Evolutionary conservation across 2,797 vertebrate species (phyloP), one percentile per base, ranked within the genome.

Genomic region (Pseudochaenichthys georgianus): DNA sequence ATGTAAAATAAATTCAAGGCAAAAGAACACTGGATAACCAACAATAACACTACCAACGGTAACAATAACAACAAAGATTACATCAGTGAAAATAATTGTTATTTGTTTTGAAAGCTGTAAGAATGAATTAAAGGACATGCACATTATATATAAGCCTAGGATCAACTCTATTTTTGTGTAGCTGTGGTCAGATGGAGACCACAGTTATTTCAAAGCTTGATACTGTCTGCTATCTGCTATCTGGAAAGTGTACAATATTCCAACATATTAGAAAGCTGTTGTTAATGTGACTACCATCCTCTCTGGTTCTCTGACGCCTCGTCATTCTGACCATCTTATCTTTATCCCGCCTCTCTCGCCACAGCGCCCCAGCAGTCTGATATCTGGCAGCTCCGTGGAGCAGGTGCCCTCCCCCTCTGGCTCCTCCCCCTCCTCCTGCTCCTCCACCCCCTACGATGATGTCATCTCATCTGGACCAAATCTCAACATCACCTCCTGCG

Each of bases 321-420:
- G 19, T 63, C 52, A 31, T 48, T 68, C 45, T 43, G 17, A 71
- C 42, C 47, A 45, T 72, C n/a, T 72, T 50, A 5, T 71, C 60
- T 51, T 12, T 48, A 21, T 66, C 34, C 42, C 5, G 34, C 72
- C 47, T 48, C 48, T 68, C n/a, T 73, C 55, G 53, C 48, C 71
- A n/a, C 85, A 95, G 93, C 92, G 95, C 46, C 94, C 95, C 61
- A 95, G 92, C 88, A 95, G 95, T 77, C 91, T 95, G 65, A 86
- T 95, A 79, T 95, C 94, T 7, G 95, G 95, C 90, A 95, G 95
- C 78, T 95, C 95, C 0, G 95, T 95, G 80, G 95, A 96, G 90
- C 94, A 93, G 0, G 93, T 95, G 23, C 94, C 95, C 69, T 94
- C 94, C 2, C 94, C 95, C 58, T 87, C 92, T 48, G 91, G 87